These are phyloP conservation scores for Gari tellinella DNA, from an alignment of 2,888 invertebrate species.

Conservation along the genomic window DNA sequence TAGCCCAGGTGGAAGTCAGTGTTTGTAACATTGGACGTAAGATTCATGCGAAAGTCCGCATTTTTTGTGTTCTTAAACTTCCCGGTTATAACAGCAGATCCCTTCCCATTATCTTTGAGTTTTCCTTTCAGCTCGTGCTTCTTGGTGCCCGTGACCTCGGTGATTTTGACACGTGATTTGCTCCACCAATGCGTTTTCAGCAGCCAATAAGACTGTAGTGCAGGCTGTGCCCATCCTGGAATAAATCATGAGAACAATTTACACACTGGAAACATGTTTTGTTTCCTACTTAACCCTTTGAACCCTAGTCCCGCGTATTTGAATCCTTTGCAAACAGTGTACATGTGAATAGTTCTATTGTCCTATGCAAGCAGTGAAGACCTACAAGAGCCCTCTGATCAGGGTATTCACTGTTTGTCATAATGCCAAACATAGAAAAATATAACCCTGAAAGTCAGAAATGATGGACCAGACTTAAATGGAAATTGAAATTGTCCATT, in stretches of 20 bases:
- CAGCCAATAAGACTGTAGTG: constrained; percentile 94
- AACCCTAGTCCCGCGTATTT: too few species aligned
- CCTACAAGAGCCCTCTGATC: too few species aligned
- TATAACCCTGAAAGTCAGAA: too few species aligned
- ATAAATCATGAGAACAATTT: background rate
- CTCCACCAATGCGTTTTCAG: constrained; percentile 95
- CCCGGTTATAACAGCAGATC: constrained; percentile 92
- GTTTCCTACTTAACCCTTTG: too few species aligned
- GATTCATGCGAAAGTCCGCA: constrained; percentile 86
- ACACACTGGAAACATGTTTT: too few species aligned
- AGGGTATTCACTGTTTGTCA: too few species aligned
- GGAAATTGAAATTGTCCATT: too few species aligned
- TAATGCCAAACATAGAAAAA: too few species aligned
- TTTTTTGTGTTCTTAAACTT: constrained; percentile 87
- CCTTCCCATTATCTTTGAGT: constrained; percentile 91
- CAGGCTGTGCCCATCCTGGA: constrained; percentile 92
- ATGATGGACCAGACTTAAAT: too few species aligned
- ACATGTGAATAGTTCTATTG: too few species aligned
- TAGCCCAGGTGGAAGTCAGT: constrained; percentile 96
- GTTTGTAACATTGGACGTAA: constrained; percentile 93
- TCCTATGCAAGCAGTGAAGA: too few species aligned
- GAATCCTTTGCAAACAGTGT: too few species aligned
- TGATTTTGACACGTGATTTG: constrained; percentile 92
- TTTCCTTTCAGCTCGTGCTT: constrained; percentile 91
- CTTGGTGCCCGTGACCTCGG: constrained; percentile 92